Evolutionary conservation across 1,140 invertebrate genomes (phyloP), one percentile per base, ranked within the genome.

Genomic region (Dermatophagoides farinae): DNA sequence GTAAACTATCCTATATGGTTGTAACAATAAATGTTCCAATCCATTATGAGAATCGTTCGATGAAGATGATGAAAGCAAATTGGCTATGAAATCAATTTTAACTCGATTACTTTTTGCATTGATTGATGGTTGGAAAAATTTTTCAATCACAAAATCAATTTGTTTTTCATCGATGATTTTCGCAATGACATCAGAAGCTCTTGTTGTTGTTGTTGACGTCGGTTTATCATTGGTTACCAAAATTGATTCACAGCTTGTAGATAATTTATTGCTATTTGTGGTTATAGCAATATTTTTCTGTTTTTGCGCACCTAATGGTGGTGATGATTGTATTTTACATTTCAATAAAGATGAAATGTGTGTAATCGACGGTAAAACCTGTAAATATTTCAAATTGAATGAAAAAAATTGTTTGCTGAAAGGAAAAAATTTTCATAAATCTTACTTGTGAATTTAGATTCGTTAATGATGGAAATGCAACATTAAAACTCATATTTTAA

Each of bases 401-500:
- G 51, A 53, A 53, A 4, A 1, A 47, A 18, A 4, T 47, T 9
- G 8, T n/a, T n/a, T n/a, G 8, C 2, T 20, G 6, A 20, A 4
- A 23, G 18, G 10, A 41, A 20, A 38, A 25, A 55, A 38, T 23
- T n/a, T n/a, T n/a, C n/a, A 39, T 39, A 43, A 55, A 23, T n/a
- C 25, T 38, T 55, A 55, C 53, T 55, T 55, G 53, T 41, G 53
- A 4, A 11, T 55, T 14, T 20, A 11, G 14, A 23, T 44, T 55
- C 12, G 25, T 14, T 20, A 55, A 40, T n/a, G 14, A 55, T 31
- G 53, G 25, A 55, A 55, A 23, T 25, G 14, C 38, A 16, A 55
- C 1, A 55, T 55, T 55, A 23, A 55, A 23, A 55, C 53, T 55
- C 53, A 55, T 55, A n/a, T 55, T 55, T 12, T 31, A 31, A n/a